Evolutionary conservation across 2,888 invertebrate species (phyloP), one percentile per base, ranked within the genome.

Genomic region (Ptilodon capucinus): DNA sequence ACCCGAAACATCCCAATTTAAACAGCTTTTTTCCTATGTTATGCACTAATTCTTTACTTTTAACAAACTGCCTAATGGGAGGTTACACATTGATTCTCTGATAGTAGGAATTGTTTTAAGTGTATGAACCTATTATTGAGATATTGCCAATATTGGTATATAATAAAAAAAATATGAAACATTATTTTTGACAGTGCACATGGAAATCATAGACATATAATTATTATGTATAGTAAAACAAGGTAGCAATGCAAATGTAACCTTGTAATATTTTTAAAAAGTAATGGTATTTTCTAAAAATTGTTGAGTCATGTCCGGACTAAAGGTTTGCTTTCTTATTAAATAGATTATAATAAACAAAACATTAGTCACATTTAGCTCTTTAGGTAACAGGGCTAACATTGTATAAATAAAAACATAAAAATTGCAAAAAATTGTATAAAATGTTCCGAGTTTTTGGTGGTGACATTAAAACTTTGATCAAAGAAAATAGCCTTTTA

Each of bases 381-480:
- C 84, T 68, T 65, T 79, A 84, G 76, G 71, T 71, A 69, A 75
- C 66, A 57, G 86, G 84, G 90, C 82, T 81, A 78, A 78, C 75
- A 83, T 76, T 88, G 82, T 87, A 86, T 82, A 81, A 65, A 83
- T 81, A 87, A 84, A 83, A 80, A 68, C 67, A 83, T 81, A 86
- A 90, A 89, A 88, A 86, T 82, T 81, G 81, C 70, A 85, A 88
- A 89, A 87, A 78, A 32, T 65, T 77, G 68, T 75, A 81, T n/a
- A n/a, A n/a, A 83, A 84, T 68, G 84, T 73, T 86, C 84, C 60
- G 70, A 79, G 86, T 85, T 83, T 76, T 77, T 64, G 66, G 76
- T 79, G 68, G 60, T 62, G 64, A 71, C 72, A 89, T 83, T 80
- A 78, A 87, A 89, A 89, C 89, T 89, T 84, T 84, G 71, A 75